These are phyloP conservation scores for Athalia circularis DNA, from an alignment of 2,888 invertebrate genomes.

Conservation along the genomic window DNA sequence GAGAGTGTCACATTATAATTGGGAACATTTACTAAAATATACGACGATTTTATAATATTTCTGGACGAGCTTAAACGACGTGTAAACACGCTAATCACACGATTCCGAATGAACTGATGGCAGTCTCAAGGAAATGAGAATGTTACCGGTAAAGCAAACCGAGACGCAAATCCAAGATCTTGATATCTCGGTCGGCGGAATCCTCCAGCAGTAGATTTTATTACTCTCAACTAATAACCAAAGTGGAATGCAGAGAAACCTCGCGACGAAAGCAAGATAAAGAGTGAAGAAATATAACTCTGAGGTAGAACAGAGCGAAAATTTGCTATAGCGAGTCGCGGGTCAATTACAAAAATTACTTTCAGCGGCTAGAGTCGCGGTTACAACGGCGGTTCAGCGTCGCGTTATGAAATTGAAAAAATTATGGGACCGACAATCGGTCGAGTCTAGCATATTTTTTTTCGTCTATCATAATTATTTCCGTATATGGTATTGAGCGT, in stretches of 20 bases:
- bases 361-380: not conserved
- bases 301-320: constrained; percentile 8
- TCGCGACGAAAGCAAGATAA: not conserved
- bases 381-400: no score
- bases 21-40: constrained; percentile 27
- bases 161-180: constrained; percentile 32
- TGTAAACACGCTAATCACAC: constrained; percentile 59
- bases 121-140: constrained; percentile 23
- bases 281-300: not conserved
- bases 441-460: constrained; percentile 7
- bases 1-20: constrained; percentile 39
- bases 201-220: not conserved
- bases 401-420: no score
- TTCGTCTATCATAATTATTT: not conserved
- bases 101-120: constrained; percentile 19
- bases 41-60: constrained; percentile 2
- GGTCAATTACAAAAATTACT: not conserved
- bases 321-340: not conserved
- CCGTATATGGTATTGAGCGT: not conserved
- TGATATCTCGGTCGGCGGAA: constrained; percentile 9
- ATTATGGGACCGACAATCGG: not conserved
- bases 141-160: constrained; percentile 17
- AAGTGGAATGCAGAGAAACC: not conserved
- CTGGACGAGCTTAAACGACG: constrained; percentile 52
- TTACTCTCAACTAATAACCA: constrained; percentile 16